Conservation (phyloP, 1,140 invertebrate species). For the Megathymus violae region DNA sequence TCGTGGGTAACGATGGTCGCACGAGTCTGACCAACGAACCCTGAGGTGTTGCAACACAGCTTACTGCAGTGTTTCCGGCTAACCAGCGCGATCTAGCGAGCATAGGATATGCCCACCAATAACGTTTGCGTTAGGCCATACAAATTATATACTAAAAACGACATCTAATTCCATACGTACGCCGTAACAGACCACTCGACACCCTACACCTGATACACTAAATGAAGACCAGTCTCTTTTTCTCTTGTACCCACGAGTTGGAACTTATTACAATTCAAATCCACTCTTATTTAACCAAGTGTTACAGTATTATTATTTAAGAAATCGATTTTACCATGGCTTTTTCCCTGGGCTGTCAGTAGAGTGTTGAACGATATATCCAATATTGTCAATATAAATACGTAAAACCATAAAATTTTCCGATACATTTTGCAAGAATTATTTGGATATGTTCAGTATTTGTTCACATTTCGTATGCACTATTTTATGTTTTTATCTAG, state of each 20-base stretch:
- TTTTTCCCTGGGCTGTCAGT: constrained; percentile 77
- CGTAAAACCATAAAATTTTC: constrained; percentile 74
- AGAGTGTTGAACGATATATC: constrained; percentile 75
- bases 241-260: not conserved
- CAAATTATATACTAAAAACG: not conserved
- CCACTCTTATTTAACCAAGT: not conserved
- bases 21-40: too few relatives aligned
- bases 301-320: not conserved
- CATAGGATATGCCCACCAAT: too few relatives aligned
- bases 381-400: constrained; percentile 73
- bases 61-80: too few relatives aligned
- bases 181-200: not conserved
- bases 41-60: too few relatives aligned
- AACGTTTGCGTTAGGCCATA: too few relatives aligned
- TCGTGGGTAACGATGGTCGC: too few relatives aligned
- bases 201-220: not conserved
- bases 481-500: constrained; percentile 50
- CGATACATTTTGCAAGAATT: constrained; percentile 67
- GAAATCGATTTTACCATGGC: constrained; percentile 80
- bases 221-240: not conserved
- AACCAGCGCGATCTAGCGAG: too few relatives aligned
- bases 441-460: constrained; percentile 51
- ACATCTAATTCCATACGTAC: not conserved
- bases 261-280: constrained; percentile 4
- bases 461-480: constrained; percentile 69